These are phyloP conservation scores for Poecilia gillii DNA, from an alignment of 2,797 vertebrate genomes.

Conservation along the genomic window DNA sequence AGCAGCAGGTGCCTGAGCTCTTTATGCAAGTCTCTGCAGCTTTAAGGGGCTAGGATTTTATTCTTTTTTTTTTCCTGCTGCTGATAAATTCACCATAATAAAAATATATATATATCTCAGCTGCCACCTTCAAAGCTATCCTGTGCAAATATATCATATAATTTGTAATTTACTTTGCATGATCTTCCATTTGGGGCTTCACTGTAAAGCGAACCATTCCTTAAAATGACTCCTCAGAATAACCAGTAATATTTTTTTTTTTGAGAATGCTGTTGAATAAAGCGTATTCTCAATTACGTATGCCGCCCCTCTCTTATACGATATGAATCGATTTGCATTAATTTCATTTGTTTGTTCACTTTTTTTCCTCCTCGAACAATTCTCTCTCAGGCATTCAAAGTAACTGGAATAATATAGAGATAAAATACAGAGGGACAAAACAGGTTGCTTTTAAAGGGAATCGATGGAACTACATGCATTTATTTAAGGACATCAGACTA, in stretches of 20 bases:
- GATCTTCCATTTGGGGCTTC: not conserved
- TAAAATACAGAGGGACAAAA: not conserved
- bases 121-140: conserved; percentile 13
- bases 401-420: not conserved
- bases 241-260: not conserved
- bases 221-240: not conserved
- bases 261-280: not conserved
- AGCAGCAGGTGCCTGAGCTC: conserved; percentile 67
- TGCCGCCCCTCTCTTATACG: not conserved
- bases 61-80: conserved; percentile 18
- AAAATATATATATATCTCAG: conserved; percentile 34
- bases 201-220: not conserved
- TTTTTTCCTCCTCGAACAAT: not conserved
- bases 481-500: not conserved
- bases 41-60: conserved; percentile 38
- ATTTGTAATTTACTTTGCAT: not conserved
- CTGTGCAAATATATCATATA: not conserved
- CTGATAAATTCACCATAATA: conserved; percentile 41
- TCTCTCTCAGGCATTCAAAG: not conserved
- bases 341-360: not conserved
- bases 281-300: not conserved
- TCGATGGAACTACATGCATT: not conserved
- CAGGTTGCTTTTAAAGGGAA: not conserved
- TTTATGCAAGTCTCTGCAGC: conserved; percentile 52
- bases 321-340: not conserved